phyloP scores from a whole-genome alignment of 2,113 vertebrate species.

The Apeltes quadracus region DNA sequence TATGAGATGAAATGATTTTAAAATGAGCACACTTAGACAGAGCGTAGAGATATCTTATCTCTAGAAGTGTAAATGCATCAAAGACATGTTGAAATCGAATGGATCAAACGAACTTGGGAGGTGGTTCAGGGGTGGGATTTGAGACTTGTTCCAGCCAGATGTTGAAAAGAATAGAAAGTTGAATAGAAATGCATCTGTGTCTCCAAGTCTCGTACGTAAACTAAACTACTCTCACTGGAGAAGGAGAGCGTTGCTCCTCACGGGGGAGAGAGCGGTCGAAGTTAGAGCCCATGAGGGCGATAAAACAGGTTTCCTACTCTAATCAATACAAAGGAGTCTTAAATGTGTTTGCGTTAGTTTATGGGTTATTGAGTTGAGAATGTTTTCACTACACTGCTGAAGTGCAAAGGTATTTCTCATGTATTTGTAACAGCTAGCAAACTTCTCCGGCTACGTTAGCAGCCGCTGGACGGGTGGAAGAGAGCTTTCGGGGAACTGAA shows the following conservation, averaged over 20 bases:
- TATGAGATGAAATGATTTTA: neutral
- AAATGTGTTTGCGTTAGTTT: conserved; percentile 2
- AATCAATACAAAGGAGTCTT: neutral
- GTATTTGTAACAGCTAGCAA: neutral
- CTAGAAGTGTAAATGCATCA: neutral
- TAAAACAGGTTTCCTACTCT: neutral
- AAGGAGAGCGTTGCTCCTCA: neutral
- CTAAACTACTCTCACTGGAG: neutral
- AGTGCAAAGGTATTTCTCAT: neutral
- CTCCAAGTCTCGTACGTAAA: neutral
- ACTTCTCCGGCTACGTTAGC: neutral
- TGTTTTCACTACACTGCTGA: neutral
- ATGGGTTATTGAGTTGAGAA: neutral
- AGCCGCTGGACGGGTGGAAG: neutral
- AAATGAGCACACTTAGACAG: neutral
- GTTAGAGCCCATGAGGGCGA: neutral
- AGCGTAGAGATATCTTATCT: neutral
- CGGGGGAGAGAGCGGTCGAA: neutral
- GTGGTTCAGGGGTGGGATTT: neutral
- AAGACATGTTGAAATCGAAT: neutral
- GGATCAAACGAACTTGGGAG: neutral
- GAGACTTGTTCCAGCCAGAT: neutral
- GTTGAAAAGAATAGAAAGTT: no score
- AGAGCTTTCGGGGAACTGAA: neutral
- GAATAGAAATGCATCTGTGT: neutral